Percentiles rank a stretch among this genome's conserved stretches.
phyloP scores from a whole-genome alignment of 2,888 invertebrate species.

The Tenthredo scrophulariae region DNA sequence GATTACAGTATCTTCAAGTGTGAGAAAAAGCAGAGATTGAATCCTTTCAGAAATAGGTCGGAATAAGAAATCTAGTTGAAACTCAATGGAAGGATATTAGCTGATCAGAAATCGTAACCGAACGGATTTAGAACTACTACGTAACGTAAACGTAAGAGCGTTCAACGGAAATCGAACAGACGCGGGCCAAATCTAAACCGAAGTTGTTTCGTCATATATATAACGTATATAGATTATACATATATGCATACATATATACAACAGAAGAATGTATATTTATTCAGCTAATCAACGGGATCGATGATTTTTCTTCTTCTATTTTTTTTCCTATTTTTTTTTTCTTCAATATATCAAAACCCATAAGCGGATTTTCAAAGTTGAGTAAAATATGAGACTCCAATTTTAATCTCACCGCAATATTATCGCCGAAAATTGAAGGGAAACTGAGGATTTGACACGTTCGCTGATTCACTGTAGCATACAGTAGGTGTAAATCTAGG shows the following conservation, averaged over 20 bases:
- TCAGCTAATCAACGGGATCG: constrained; percentile 16
- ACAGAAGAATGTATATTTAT: constrained; percentile 15
- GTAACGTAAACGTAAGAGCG: constrained; percentile 5
- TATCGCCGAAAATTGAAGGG: background rate
- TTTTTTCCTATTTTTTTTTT: background rate
- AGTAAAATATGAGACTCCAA: background rate
- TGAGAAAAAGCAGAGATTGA: background rate
- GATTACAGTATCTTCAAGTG: background rate
- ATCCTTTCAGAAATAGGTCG: background rate
- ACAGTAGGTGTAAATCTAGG: background rate
- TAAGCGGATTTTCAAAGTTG: background rate
- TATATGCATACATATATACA: background rate
- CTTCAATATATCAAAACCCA: background rate
- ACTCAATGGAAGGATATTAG: constrained; percentile 3
- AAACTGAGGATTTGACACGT: background rate
- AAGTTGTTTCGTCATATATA: constrained; percentile 24
- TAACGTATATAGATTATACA: too few species aligned
- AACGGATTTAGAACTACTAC: constrained; percentile 28
- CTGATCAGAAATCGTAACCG: background rate
- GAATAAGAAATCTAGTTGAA: background rate
- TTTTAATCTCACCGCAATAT: background rate
- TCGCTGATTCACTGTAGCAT: background rate
- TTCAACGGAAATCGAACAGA: constrained; percentile 31
- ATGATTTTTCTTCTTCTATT: background rate
- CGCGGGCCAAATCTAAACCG: background rate